These are phyloP conservation scores for Ichneumoninae sp. DNA, from an alignment of 2,888 invertebrate genomes.

Conservation along the genomic window DNA sequence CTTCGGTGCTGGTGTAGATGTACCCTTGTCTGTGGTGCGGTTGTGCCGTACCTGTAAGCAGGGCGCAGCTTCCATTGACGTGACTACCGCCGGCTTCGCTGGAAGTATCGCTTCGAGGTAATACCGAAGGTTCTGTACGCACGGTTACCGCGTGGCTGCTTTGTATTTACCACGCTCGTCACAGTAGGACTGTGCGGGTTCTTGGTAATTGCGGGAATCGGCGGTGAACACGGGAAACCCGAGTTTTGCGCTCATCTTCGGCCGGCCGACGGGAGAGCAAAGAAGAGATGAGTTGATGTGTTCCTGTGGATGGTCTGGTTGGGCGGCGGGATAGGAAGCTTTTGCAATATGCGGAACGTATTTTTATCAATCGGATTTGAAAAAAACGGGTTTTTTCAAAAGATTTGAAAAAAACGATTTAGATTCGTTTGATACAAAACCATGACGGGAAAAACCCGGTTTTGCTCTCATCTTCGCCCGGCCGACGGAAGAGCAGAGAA, in stretches of 20 bases:
- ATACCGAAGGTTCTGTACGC: conserved; percentile 28
- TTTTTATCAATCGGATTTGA: background rate
- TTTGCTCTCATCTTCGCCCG: background rate
- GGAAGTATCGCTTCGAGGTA: conserved; percentile 7
- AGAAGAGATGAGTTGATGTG: conserved; percentile 23
- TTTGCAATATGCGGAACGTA: background rate
- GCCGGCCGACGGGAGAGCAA: conserved; percentile 29
- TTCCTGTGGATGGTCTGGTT: background rate
- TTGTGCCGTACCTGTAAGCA: background rate
- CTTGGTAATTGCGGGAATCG: conserved; percentile 43
- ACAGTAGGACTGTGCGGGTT: conserved; percentile 13
- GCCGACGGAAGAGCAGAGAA: conserved; percentile 29
- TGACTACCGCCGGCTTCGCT: background rate
- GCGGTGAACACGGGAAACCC: conserved; percentile 6
- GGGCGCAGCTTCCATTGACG: conserved; percentile 32
- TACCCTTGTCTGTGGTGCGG: conserved; percentile 11
- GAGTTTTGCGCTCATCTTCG: background rate
- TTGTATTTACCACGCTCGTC: conserved; percentile 12
- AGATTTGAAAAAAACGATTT: too few species aligned
- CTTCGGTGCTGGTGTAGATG: conserved; percentile 9
- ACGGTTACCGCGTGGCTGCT: background rate
- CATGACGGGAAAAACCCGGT: too few species aligned
- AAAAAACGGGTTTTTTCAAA: background rate
- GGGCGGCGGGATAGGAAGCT: background rate
- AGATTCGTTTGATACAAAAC: too few species aligned